phyloP scores from a whole-genome alignment of 2,888 invertebrate species.

The Tenthredo distinguenda region DNA sequence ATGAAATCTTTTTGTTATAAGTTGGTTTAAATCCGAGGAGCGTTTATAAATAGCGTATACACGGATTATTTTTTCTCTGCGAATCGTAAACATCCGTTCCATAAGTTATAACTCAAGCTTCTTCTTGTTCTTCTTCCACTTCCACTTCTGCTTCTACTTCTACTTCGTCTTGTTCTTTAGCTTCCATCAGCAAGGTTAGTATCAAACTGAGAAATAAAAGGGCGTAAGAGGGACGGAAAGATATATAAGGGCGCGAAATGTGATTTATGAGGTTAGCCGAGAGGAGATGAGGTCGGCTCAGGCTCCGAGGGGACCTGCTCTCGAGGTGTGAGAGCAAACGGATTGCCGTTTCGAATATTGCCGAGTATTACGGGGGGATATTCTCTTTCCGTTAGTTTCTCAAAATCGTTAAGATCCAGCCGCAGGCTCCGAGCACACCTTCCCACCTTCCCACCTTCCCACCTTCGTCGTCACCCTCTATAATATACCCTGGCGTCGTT shows the following conservation, averaged over 20 bases:
- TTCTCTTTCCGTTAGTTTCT: background rate
- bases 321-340: background rate
- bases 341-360: slow-evolving; percentile 14
- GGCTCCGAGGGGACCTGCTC: background rate
- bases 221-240: background rate
- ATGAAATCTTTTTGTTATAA: background rate
- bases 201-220: background rate
- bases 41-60: background rate
- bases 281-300: slow-evolving; percentile 21
- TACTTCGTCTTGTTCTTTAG: background rate
- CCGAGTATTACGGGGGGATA: background rate
- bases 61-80: background rate
- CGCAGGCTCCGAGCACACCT: background rate
- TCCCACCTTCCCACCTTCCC: background rate
- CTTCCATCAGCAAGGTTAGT: background rate
- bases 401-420: background rate
- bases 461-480: background rate
- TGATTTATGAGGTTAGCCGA: slow-evolving; percentile 24
- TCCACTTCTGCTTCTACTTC: background rate
- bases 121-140: background rate
- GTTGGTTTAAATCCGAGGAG: background rate
- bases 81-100: slow-evolving; percentile 20
- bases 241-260: slow-evolving; percentile 9
- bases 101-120: background rate
- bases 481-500: background rate